phyloP scores from a whole-genome alignment of 2,888 invertebrate genomes.

The Tetragonisca angustula region DNA sequence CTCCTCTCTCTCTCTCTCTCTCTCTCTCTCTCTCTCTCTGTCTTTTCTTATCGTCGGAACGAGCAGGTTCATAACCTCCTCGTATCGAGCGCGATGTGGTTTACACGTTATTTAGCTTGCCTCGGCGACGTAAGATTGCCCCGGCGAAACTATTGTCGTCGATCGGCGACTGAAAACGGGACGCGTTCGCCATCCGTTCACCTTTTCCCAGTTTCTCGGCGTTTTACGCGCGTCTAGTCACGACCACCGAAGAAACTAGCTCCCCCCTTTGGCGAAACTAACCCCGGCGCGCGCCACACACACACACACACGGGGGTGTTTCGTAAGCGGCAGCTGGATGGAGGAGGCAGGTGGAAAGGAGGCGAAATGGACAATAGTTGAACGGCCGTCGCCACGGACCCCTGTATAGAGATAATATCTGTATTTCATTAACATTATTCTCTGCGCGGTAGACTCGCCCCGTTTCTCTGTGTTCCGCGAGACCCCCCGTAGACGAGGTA shows the following conservation, averaged over 20 bases:
- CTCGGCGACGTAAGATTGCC: constrained; percentile 42
- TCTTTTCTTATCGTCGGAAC: constrained; percentile 65
- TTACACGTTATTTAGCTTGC: constrained; percentile 77
- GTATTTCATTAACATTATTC: constrained; percentile 84
- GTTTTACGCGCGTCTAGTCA: neutral
- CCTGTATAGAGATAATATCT: constrained; percentile 83
- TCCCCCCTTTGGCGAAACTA: neutral
- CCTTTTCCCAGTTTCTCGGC: neutral
- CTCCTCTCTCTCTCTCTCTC: constrained; percentile 37
- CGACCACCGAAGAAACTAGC: neutral
- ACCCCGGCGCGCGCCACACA: neutral
- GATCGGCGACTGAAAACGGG: neutral
- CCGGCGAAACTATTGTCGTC: constrained; percentile 64
- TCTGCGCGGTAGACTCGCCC: constrained; percentile 78
- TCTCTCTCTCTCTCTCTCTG: constrained; percentile 42
- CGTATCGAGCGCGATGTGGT: constrained; percentile 71
- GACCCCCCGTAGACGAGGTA: constrained; percentile 51
- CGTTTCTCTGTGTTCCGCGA: constrained; percentile 57
- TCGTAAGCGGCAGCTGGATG: neutral
- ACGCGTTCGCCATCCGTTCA: neutral
- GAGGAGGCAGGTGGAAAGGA: neutral
- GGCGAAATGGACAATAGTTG: constrained; percentile 76
- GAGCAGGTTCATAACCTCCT: constrained; percentile 71
- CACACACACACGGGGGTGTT: neutral
- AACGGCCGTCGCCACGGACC: constrained; percentile 56